A percentile compares a stretch with the other conserved stretches of the same genome.
These are phyloP conservation scores for Drosophila nr. medialis DNA, from an alignment of 2,888 invertebrate genomes.

Conservation along the genomic window DNA sequence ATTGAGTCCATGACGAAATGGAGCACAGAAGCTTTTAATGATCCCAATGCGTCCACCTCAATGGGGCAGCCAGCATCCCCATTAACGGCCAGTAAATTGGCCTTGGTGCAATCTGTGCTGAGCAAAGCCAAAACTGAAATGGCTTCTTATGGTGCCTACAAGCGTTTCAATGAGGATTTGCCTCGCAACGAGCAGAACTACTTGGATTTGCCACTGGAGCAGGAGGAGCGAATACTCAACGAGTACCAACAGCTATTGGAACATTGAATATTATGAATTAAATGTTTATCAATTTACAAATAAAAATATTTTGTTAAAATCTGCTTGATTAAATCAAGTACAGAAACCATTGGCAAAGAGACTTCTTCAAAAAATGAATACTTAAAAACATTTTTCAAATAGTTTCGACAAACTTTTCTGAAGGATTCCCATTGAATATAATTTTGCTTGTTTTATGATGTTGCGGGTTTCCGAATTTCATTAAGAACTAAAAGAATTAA, in stretches of 20 bases:
- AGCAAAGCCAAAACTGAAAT: slow-evolving; percentile 70
- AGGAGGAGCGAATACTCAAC: slow-evolving; percentile 89
- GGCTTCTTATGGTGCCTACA: slow-evolving; percentile 85
- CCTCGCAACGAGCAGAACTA: slow-evolving; percentile 89
- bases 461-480: too few species aligned
- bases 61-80: neutral
- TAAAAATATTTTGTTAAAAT: neutral
- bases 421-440: neutral
- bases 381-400: neutral
- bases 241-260: slow-evolving; percentile 88
- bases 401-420: neutral
- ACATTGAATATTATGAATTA: slow-evolving; percentile 41
- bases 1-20: slow-evolving; percentile 77
- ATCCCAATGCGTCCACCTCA: slow-evolving; percentile 37
- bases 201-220: slow-evolving; percentile 89
- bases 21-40: slow-evolving; percentile 79
- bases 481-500: too few species aligned
- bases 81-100: slow-evolving; percentile 49
- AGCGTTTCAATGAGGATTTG: slow-evolving; percentile 87
- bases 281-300: neutral
- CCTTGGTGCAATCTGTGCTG: slow-evolving; percentile 57
- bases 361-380: neutral
- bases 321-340: neutral
- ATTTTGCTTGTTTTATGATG: neutral
- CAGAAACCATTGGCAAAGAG: neutral